A percentile compares a stretch with the other conserved stretches of the same genome.
Evolutionary conservation across 2,113 vertebrate genomes (phyloP).

Genomic region (Oncorhynchus clarkii): DNA sequence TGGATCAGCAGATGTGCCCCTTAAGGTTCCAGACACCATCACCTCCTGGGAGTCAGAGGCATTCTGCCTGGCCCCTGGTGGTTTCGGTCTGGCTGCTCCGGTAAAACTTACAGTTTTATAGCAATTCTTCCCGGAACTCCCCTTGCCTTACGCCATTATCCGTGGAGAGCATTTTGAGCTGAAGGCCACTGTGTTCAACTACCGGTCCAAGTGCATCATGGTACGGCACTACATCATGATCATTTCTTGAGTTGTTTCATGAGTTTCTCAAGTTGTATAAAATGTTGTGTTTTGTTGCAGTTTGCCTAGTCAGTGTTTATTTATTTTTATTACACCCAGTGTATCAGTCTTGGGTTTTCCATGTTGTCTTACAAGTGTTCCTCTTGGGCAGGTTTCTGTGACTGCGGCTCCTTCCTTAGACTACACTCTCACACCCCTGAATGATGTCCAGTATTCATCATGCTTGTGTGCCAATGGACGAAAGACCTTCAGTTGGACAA

Average conservation of each 20-base stretch:
- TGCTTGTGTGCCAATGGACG: constrained; percentile 67
- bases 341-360: too few species aligned
- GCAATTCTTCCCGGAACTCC: constrained; percentile 86
- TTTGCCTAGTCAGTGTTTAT: too few species aligned
- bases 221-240: constrained; percentile 55
- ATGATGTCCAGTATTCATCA: constrained; percentile 61
- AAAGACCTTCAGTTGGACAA: constrained; percentile 69
- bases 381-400: constrained; percentile 66
- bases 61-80: constrained; percentile 78
- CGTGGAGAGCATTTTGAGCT: constrained; percentile 77
- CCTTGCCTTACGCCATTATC: constrained; percentile 84
- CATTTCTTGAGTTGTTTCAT: constrained; percentile 2
- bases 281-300: too few species aligned
- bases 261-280: constrained; percentile 57
- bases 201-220: constrained; percentile 79
- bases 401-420: constrained; percentile 60
- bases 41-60: constrained; percentile 84
- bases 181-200: constrained; percentile 77
- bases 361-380: constrained; percentile 25
- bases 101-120: constrained; percentile 76
- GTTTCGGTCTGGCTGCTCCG: constrained; percentile 80
- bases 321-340: too few species aligned
- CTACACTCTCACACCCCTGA: constrained; percentile 64
- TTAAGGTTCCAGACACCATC: constrained; percentile 83
- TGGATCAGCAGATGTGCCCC: constrained; percentile 67